Base-by-base conservation (phyloP, 53 echinoderm and acorn worm species). In the Henricia sp. region DNA sequence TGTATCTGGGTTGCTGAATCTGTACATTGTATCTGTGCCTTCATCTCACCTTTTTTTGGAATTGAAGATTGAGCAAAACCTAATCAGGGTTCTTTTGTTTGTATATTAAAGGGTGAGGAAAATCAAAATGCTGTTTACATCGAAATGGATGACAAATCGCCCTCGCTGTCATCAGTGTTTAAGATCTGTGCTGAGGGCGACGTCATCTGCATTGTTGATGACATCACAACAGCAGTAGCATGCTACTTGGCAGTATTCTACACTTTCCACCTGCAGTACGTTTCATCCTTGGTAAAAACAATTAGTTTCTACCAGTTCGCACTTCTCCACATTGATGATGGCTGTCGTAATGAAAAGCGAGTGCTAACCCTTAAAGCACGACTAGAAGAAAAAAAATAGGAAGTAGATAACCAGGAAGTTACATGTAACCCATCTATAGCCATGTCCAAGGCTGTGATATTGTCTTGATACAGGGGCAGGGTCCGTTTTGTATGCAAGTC, bases 201-300 rank as follows among this genome's bases (percentile, higher is more conserved):
- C 6, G 60, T 23, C n/a, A 27, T 59, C 21, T 59, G 28, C 20
- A 59, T 21, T 9, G 60, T 59, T 11, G 60, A 59, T 59, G 60
- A 59, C 60, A 59, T 59, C 8, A 59, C 28, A 59, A 59, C 60
- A 59, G 60, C 60, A 8, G 28, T 59, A 21, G 60, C 60, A 23
- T 59, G 60, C 28, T 59, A 59, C 60, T 27, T 59, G 20, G 60
- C 60, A 6, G 9, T 9, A 23, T 59, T 59, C n/a, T 59, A 11
- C n/a, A 21, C 20, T 11, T 59, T 59, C 28, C 60, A 59, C 28
- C 60, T 59, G 9, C 60, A 59, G 28, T 59, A 59, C 60, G 20
- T 46, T 46, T 46, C 48, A 46, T 8, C 48, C 8, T 46, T 46
- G 8, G 48, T 10, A 8, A 46, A 46, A 46, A 46, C n/a, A n/a